Conservation (phyloP, 2,113 vertebrate genomes). For the Hyperopisus bebe region DNA sequence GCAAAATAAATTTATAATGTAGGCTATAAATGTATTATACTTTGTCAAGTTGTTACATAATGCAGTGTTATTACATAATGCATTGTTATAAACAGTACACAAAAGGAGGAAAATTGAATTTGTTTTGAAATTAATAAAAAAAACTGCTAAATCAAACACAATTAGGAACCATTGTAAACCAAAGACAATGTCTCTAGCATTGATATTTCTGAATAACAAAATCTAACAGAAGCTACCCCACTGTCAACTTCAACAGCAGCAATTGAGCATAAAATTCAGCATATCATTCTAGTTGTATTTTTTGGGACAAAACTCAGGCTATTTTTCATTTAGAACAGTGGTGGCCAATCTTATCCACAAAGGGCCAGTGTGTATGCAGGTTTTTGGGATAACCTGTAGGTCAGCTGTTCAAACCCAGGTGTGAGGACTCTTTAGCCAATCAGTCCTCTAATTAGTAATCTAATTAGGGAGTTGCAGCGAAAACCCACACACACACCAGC, state of each 20-base stretch:
- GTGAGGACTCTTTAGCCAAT: too few relatives aligned
- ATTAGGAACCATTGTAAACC: background rate
- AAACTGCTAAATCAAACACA: background rate
- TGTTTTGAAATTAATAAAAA: background rate
- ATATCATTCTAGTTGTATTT: background rate
- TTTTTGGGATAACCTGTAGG: too few relatives aligned
- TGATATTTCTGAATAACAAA: background rate
- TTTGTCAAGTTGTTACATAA: background rate
- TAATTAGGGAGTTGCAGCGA: too few relatives aligned
- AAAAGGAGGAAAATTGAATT: background rate
- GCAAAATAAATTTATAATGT: too few relatives aligned
- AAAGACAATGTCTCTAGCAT: background rate
- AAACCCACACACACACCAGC: too few relatives aligned
- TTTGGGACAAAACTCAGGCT: background rate
- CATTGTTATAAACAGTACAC: background rate
- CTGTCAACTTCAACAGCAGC: background rate
- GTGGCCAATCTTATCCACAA: too few relatives aligned
- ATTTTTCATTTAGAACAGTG: background rate
- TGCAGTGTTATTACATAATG: too few relatives aligned
- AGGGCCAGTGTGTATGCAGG: too few relatives aligned
- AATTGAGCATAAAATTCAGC: background rate
- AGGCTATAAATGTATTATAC: too few relatives aligned
- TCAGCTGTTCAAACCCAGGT: too few relatives aligned
- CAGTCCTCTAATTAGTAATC: too few relatives aligned
- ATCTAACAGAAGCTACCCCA: background rate